Evolutionary conservation across 2,888 invertebrate genomes (phyloP), one percentile per base, ranked within the genome.

Genomic region (Onthophagus sagittarius): DNA sequence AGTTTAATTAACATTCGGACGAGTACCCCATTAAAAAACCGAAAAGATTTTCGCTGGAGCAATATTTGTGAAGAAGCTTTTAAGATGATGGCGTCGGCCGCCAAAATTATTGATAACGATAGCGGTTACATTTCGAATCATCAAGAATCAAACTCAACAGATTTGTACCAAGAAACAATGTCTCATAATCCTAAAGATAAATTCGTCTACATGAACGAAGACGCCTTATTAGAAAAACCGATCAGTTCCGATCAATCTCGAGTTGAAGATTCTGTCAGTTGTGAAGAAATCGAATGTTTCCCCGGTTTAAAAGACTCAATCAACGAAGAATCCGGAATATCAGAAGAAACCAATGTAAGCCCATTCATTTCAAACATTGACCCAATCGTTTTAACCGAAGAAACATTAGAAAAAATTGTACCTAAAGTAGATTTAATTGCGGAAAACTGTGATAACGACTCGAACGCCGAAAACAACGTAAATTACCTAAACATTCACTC

Each of bases 71-170:
- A 71, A 73, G 32, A 23, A 67, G 15, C 67, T n/a, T 67, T 67
- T 31, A 23, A 67, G 67, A 32, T 67, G 23, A 67, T 67, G 67
- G 32, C 23, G 32, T 15, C 23, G 13, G 23, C 67, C 11, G 23
- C 13, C 6, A 67, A 23, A 23, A 14, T 32, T 15, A 80, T 83
- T 79, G 84, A 85, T 76, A 81, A 83, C 75, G 85, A 85, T 77
- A 85, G 85, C 78, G 85, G 85, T 0, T 85, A 85, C 76, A 80
- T 83, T 74, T 84, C 84, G n/a, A 81, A 83, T 71, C 80, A 82
- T 77, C 79, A 79, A 13, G 84, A 85, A 79, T 83, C 84, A 13
- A 83, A 82, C 74, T 79, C 80, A 5, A 81, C 39, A 9, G 39
- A 82, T 74, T 64, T 72, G 4, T 31, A 65, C 15, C 15, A 71